Evolutionary conservation across 1,140 invertebrate genomes (phyloP).

Genomic region (Metopolophium dirhodum): DNA sequence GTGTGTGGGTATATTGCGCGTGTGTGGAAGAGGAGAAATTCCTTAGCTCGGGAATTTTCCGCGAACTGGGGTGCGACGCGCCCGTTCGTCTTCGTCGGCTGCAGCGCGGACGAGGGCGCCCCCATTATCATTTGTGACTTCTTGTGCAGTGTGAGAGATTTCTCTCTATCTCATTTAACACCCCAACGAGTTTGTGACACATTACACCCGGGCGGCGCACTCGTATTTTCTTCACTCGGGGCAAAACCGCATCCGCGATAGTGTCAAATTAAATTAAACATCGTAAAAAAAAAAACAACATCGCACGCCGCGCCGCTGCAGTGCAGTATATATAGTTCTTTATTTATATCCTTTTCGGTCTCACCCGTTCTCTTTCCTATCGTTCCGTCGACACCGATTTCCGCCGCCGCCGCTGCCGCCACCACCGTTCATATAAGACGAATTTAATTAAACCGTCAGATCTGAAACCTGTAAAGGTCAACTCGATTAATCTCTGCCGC

Average conservation of each 20-base stretch:
- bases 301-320: too few relatives aligned
- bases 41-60: slow-evolving; percentile 46
- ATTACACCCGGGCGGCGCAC: background rate
- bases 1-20: background rate
- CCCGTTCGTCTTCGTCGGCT: background rate
- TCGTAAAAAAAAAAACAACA: slow-evolving; percentile 19
- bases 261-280: slow-evolving; percentile 52
- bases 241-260: slow-evolving; percentile 17
- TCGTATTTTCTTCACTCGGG: slow-evolving; percentile 27
- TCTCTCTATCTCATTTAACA: slow-evolving; percentile 53
- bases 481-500: slow-evolving; percentile 35
- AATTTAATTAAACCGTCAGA: slow-evolving; percentile 43
- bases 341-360: slow-evolving; percentile 34
- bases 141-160: slow-evolving; percentile 4
- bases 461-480: slow-evolving; percentile 35
- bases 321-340: background rate
- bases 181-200: slow-evolving; percentile 27
- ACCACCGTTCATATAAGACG: background rate
- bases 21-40: slow-evolving; percentile 2
- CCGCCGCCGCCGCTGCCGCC: background rate
- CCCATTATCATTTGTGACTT: slow-evolving; percentile 44
- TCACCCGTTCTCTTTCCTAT: background rate
- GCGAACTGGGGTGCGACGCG: background rate
- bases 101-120: background rate
- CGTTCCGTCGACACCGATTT: background rate